Evolutionary conservation across 1,140 invertebrate species (phyloP).

Genomic region (Heliconius nattereri): DNA sequence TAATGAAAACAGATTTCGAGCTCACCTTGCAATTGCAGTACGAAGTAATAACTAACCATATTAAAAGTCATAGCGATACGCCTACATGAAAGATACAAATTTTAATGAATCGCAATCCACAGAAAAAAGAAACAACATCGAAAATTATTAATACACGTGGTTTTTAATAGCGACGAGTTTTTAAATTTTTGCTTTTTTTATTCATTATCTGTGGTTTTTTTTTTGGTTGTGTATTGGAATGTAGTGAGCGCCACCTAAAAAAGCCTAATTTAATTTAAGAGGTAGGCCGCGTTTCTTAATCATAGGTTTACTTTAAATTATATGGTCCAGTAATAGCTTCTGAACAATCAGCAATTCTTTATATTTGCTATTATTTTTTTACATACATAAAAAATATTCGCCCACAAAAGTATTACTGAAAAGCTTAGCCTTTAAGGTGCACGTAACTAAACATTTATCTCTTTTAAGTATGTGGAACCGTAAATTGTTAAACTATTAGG

Average conservation of each 20-base stretch:
- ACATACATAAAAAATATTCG: conserved; percentile 53
- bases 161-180: conserved; percentile 64
- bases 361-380: conserved; percentile 77
- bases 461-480: background rate
- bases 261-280: conserved; percentile 81
- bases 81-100: conserved; percentile 40
- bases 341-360: conserved; percentile 77
- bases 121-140: conserved; percentile 56
- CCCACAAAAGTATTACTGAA: conserved; percentile 23
- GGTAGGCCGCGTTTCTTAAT: conserved; percentile 79
- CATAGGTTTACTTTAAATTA: conserved; percentile 78
- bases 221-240: conserved; percentile 46
- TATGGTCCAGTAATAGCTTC: conserved; percentile 73
- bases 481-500: background rate
- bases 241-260: conserved; percentile 73
- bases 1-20: background rate
- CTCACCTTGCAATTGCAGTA: conserved; percentile 4
- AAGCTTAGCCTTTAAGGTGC: conserved; percentile 2
- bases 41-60: conserved; percentile 23
- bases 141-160: conserved; percentile 73
- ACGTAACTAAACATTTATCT: background rate
- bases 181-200: conserved; percentile 64
- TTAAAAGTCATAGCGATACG: conserved; percentile 37
- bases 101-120: conserved; percentile 43
- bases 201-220: conserved; percentile 63